Conservation (phyloP, 2,113 vertebrate species). For the Buteo buteo region DNA sequence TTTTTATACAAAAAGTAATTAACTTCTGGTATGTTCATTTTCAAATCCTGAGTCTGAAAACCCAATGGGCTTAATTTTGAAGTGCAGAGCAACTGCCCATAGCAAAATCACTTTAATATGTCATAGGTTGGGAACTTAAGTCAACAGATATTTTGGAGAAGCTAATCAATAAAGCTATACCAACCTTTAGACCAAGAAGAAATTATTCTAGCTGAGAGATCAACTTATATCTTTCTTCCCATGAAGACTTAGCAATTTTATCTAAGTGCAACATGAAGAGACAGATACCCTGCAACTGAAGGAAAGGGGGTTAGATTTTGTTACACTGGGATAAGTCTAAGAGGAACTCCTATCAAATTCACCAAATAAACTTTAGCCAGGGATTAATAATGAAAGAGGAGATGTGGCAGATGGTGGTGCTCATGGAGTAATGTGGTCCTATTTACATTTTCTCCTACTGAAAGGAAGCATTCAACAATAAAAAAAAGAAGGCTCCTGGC, state of each 20-base stretch:
- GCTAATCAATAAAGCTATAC: not conserved
- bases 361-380: not conserved
- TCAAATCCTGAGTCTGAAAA: not conserved
- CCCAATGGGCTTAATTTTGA: not conserved
- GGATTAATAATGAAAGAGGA: not conserved
- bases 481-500: not conserved
- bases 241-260: not conserved
- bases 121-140: not conserved
- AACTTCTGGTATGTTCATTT: not conserved
- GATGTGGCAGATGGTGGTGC: conserved; percentile 1
- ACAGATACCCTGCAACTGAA: not conserved
- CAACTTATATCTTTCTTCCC: not conserved
- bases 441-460: not conserved
- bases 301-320: not conserved
- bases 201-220: not conserved
- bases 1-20: not conserved
- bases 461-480: not conserved
- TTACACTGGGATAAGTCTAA: not conserved
- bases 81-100: not conserved
- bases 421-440: not conserved
- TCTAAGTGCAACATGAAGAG: not conserved
- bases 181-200: not conserved
- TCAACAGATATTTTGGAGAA: not conserved
- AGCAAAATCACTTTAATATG: not conserved
- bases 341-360: not conserved